Percentiles rank a stretch among this genome's conserved stretches.
These are phyloP conservation scores for Sitodiplosis mosellana DNA, from an alignment of 1,140 invertebrate genomes.

Conservation along the genomic window DNA sequence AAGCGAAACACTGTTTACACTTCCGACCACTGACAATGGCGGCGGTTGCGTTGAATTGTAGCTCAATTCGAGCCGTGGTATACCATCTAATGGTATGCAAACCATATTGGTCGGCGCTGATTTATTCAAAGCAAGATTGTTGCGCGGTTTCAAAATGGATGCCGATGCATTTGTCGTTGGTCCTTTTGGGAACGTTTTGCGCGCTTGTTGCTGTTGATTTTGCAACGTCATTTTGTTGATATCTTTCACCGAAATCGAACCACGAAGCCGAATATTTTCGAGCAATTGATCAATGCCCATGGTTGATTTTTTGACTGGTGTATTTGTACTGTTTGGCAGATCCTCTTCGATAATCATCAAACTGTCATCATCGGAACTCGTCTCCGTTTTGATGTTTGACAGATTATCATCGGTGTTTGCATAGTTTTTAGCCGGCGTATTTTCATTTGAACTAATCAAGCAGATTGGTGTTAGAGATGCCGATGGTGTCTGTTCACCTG, in stretches of 20 bases:
- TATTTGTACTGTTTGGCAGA: no score
- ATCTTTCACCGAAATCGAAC: neutral
- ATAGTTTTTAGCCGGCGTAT: no score
- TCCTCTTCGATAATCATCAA: neutral
- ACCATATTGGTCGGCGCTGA: constrained; percentile 1
- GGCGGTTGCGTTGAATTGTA: neutral
- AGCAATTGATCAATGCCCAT: no score
- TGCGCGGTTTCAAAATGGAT: neutral
- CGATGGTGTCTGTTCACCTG: constrained; percentile 9
- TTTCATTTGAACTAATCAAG: no score
- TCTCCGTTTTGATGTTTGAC: constrained; percentile 14
- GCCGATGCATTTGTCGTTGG: constrained; percentile 5
- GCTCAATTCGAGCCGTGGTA: constrained; percentile 2
- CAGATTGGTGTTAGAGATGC: constrained; percentile 6
- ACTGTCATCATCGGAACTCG: constrained; percentile 5
- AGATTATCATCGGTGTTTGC: no score
- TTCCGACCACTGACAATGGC: neutral
- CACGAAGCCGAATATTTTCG: no score
- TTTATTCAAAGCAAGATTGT: neutral
- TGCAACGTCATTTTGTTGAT: constrained; percentile 4
- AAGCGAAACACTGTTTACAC: constrained; percentile 2
- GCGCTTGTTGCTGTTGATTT: constrained; percentile 10
- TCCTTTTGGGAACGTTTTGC: constrained; percentile 15
- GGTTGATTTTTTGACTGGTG: no score
- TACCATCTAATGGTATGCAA: neutral